Conservation (phyloP, 2,797 vertebrate genomes). For the Sparus aurata region DNA sequence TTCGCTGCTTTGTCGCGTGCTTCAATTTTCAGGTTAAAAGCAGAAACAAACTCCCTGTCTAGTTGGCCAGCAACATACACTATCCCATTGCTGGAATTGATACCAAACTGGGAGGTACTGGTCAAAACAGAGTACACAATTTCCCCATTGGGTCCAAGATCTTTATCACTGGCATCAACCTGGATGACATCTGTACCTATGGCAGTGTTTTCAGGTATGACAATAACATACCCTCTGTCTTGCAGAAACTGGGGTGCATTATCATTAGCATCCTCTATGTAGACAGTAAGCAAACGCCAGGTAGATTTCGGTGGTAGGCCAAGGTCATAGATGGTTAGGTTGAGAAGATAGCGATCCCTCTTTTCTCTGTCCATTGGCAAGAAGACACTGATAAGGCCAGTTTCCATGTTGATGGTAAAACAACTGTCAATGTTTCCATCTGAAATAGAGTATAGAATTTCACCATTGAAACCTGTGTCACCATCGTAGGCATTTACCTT, state of each 20-base stretch:
- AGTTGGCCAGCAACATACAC: conserved; percentile 93
- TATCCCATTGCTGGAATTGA: conserved; percentile 93
- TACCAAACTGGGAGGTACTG: conserved; percentile 91
- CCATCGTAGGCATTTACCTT: conserved; percentile 93
- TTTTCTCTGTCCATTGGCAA: conserved; percentile 95
- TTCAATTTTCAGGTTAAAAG: conserved; percentile 94
- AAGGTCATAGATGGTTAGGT: conserved; percentile 95
- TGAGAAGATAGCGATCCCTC: conserved; percentile 93
- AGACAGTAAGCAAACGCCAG: conserved; percentile 92
- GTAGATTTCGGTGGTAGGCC: conserved; percentile 92
- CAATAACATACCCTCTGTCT: conserved; percentile 88
- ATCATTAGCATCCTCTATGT: conserved; percentile 95
- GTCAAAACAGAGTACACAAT: conserved; percentile 93
- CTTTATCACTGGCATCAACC: conserved; percentile 95
- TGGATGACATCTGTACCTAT: conserved; percentile 95
- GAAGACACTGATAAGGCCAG: conserved; percentile 91
- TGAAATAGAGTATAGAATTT: conserved; percentile 92
- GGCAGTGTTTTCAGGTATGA: conserved; percentile 94
- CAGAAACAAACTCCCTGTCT: conserved; percentile 90
- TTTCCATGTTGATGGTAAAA: conserved; percentile 93
- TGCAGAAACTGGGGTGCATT: conserved; percentile 94
- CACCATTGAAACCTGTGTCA: conserved; percentile 97
- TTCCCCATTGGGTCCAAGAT: conserved; percentile 92
- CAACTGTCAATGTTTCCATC: conserved; percentile 95
- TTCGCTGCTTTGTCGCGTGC: conserved; percentile 92